Conservation (phyloP, 1,140 invertebrate genomes). For the Steinernema feltiae region DNA sequence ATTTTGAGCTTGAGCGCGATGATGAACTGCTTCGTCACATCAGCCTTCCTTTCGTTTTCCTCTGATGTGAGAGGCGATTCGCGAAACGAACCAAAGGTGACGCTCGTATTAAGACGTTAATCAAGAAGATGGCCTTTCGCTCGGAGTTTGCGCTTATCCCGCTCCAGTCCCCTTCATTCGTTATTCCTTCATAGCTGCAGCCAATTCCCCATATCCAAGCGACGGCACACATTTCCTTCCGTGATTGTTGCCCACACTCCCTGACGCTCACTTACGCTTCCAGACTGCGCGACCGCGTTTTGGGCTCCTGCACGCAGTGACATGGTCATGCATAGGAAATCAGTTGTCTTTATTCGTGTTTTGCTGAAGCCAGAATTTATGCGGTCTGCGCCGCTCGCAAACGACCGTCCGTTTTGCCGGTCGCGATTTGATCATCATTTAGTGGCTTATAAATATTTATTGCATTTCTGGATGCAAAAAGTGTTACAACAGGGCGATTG, state of each 20-base stretch:
- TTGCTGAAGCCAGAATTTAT: too few species aligned
- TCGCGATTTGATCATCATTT: background rate
- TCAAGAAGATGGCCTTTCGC: background rate
- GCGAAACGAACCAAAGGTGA: background rate
- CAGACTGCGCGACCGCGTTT: background rate
- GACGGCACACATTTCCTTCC: background rate
- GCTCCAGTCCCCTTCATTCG: background rate
- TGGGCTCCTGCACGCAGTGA: background rate
- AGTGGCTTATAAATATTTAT: conserved; percentile 14
- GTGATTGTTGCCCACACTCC: background rate
- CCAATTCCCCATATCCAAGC: background rate
- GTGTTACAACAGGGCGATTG: conserved; percentile 1
- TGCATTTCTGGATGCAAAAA: background rate
- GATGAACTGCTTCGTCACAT: background rate
- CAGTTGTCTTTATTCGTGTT: background rate
- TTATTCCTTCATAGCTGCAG: background rate
- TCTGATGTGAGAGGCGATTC: background rate
- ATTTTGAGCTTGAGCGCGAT: background rate
- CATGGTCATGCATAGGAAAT: background rate
- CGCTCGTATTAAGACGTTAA: background rate
- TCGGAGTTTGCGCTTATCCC: background rate
- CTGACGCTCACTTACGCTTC: background rate
- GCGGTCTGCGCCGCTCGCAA: background rate
- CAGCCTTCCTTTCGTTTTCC: background rate
- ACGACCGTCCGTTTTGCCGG: background rate